Evolutionary conservation across 1,140 invertebrate genomes (phyloP), one percentile per base, ranked within the genome.

Genomic region (Thrips palmi): DNA sequence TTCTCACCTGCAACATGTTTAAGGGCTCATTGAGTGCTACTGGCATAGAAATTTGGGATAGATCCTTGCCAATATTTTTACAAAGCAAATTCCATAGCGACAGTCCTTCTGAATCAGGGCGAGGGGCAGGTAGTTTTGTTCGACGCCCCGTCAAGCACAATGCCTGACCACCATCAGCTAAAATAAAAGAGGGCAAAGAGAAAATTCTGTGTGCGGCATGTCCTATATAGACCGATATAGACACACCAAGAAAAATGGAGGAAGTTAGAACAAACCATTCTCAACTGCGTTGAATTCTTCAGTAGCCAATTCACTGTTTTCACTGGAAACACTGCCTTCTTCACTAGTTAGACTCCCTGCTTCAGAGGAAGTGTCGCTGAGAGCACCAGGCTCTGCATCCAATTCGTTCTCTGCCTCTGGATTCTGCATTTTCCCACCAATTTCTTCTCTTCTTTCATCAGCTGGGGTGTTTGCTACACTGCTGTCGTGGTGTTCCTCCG

Each of bases 1-100:
- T 21, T 32, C 42, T 40, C 39, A 67, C 64, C 57, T 74, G 80
- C 34, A 87, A 59, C 58, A 85, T 81, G 52, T 78, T 84, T 1
- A 89, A 57, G 10, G 83, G 85, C 56, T 89, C 84, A 55, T 87
- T 88, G 46, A 88, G 68, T 22, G 78, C 75, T 11, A 88, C 81
- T 0, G 70, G 77, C 74, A 82, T 79, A 4, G 73, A 72, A 19
- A 81, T 72, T 57, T 85, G 80, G 11, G 77, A 82, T 39, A 89
- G 58, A 56, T 89, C 84, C 55, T 85, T 85, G 28, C 83, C 83
- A 42, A 87, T 85, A 53, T 85, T 85, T 55, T 79, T 77, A 49
- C 77, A 77, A 14, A 87, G 57, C 24, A 86, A 62, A 54, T 80
- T 82, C 75, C 78, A 85, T 6, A 85, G 56, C 29, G 73, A 77